phyloP scores from a whole-genome alignment of 2,888 invertebrate genomes.

The Philereme transversata region DNA sequence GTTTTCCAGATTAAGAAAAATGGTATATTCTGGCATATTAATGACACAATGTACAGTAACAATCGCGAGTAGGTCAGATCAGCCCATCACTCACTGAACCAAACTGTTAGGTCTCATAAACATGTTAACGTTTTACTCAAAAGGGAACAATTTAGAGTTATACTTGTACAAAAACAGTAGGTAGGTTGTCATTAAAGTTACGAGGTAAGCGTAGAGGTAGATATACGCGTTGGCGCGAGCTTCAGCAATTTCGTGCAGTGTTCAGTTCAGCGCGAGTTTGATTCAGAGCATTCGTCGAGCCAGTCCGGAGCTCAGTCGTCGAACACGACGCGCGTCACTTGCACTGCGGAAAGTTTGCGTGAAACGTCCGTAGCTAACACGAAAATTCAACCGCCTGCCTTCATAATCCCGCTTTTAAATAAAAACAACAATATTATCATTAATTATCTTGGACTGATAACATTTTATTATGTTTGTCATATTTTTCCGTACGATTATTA shows the following conservation, averaged over 20 bases:
- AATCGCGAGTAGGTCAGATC: slow-evolving; percentile 32
- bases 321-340: slow-evolving; percentile 51
- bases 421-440: slow-evolving; percentile 31
- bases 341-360: slow-evolving; percentile 49
- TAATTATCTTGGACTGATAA: slow-evolving; percentile 6
- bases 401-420: slow-evolving; percentile 33
- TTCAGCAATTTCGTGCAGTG: slow-evolving; percentile 35
- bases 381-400: slow-evolving; percentile 55
- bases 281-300: slow-evolving; percentile 43
- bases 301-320: slow-evolving; percentile 58
- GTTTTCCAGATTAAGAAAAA: slow-evolving; percentile 64
- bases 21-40: slow-evolving; percentile 45
- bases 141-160: not conserved
- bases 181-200: slow-evolving; percentile 15
- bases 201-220: slow-evolving; percentile 31
- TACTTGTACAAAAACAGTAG: not conserved
- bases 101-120: not conserved
- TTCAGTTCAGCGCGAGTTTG: slow-evolving; percentile 41
- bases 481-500: not conserved
- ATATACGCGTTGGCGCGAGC: slow-evolving; percentile 41
- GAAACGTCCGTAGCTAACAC: slow-evolving; percentile 42
- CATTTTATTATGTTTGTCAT: not conserved
- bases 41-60: slow-evolving; percentile 19
- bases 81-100: slow-evolving; percentile 3
- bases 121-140: not conserved